Conservation (phyloP, 2,797 vertebrate species). For the Onychomys arenicola region DNA sequence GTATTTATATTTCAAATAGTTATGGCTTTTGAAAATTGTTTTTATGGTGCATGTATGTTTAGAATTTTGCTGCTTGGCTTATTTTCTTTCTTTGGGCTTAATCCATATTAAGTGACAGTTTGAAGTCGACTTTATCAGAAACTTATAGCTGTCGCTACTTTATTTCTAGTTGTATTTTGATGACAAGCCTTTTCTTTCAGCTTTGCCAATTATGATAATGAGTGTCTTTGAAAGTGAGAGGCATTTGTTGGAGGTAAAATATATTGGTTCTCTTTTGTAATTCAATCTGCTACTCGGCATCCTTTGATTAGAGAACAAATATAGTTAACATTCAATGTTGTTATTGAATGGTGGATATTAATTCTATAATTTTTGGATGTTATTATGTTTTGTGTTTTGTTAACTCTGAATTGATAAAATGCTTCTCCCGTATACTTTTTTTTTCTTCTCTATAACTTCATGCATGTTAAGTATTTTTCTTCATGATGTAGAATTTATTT, state of each 20-base stretch:
- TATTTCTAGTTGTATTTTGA: not conserved
- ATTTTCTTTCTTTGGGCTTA: no score
- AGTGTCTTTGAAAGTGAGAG: not conserved
- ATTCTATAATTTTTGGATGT: not conserved
- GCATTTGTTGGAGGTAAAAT: not conserved
- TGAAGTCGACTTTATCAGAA: not conserved
- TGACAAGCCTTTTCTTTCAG: not conserved
- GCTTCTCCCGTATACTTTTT: not conserved
- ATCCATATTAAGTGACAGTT: no score
- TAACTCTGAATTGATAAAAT: not conserved
- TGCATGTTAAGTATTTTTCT: not conserved
- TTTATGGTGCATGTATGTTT: not conserved
- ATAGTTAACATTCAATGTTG: not conserved
- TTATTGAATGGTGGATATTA: not conserved
- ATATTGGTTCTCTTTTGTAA: not conserved
- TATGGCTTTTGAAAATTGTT: no score
- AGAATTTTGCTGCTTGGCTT: no score
- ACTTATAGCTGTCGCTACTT: not conserved
- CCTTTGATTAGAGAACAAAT: no score
- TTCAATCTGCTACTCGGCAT: not conserved
- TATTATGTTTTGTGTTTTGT: not conserved
- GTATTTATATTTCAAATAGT: not conserved
- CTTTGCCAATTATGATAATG: not conserved
- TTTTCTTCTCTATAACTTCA: not conserved
- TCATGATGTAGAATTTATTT: not conserved